phyloP scores from a whole-genome alignment of 2,888 invertebrate species.

The Meiosimyza decipiens region DNA sequence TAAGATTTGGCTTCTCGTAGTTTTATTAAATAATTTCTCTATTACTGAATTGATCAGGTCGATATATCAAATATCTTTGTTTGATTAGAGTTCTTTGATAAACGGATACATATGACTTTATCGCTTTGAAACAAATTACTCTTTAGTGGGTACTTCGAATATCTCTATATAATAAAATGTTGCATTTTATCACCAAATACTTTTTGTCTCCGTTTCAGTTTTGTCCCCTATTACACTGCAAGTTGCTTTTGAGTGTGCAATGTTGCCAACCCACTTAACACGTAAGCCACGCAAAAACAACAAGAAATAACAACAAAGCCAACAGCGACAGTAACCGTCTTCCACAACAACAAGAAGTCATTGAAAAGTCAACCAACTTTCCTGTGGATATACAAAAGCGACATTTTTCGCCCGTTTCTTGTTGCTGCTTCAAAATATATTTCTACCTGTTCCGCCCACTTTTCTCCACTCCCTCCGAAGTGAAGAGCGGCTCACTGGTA shows the following conservation, averaged over 20 bases:
- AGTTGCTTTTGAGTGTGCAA: conserved; percentile 16
- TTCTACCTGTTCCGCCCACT: neutral
- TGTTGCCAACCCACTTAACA: conserved; percentile 59
- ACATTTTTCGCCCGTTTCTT: conserved; percentile 42
- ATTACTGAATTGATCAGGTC: too few relatives aligned
- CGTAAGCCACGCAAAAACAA: conserved; percentile 53
- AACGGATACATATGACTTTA: too few relatives aligned
- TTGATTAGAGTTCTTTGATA: too few relatives aligned
- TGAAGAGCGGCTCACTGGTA: neutral
- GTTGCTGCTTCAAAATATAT: conserved; percentile 13
- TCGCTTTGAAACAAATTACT: too few relatives aligned
- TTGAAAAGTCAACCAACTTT: conserved; percentile 67
- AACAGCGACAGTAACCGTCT: conserved; percentile 28
- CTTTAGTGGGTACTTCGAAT: too few relatives aligned
- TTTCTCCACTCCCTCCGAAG: conserved; percentile 2
- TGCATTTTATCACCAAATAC: too few relatives aligned
- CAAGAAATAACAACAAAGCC: conserved; percentile 38
- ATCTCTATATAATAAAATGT: too few relatives aligned
- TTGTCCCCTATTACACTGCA: neutral
- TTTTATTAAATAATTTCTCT: too few relatives aligned
- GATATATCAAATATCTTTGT: too few relatives aligned
- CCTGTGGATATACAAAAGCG: conserved; percentile 46
- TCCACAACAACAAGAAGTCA: conserved; percentile 51
- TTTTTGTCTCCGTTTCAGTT: neutral
- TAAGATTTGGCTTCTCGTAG: too few relatives aligned